These are phyloP conservation scores for Pristionchus maxplancki DNA, from an alignment of 2,888 invertebrate species.

Conservation along the genomic window DNA sequence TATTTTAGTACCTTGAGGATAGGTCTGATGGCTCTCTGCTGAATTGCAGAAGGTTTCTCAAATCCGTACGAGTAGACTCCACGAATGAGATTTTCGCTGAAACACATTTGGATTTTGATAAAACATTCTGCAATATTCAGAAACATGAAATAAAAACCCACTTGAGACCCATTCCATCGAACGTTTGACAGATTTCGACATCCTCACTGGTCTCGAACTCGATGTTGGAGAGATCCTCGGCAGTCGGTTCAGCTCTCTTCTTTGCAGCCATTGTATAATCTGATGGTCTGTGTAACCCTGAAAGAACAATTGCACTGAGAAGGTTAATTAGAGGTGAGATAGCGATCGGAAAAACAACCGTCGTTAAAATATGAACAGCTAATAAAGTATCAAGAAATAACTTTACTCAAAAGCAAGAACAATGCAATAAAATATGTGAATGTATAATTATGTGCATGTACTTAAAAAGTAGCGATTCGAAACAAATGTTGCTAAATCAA, in stretches of 20 bases:
- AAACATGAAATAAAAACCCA: too few relatives aligned
- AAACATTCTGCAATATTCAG: too few relatives aligned
- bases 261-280: slow-evolving; percentile 39
- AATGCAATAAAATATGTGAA: slow-evolving; percentile 46
- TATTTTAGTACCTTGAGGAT: slow-evolving; percentile 83
- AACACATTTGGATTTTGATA: not conserved
- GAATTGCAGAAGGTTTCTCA: slow-evolving; percentile 98
- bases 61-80: slow-evolving; percentile 99
- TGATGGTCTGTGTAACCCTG: not conserved
- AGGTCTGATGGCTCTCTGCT: slow-evolving; percentile 95
- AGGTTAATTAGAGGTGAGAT: not conserved
- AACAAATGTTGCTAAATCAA: slow-evolving; percentile 7
- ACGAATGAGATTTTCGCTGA: slow-evolving; percentile 90
- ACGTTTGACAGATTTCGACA: slow-evolving; percentile 96
- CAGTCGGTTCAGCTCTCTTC: slow-evolving; percentile 65
- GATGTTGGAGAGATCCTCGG: slow-evolving; percentile 94
- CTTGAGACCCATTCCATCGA: slow-evolving; percentile 91
- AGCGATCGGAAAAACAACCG: not conserved
- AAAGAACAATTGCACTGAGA: not conserved
- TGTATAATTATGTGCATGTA: slow-evolving; percentile 45
- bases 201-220: slow-evolving; percentile 99
- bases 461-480: not conserved
- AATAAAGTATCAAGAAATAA: not conserved
- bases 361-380: not conserved
- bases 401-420: slow-evolving; percentile 16